A percentile compares a stretch with the other conserved stretches of the same genome.
phyloP scores from a whole-genome alignment of 1,140 invertebrate genomes.

The Drosophila repletoides region DNA sequence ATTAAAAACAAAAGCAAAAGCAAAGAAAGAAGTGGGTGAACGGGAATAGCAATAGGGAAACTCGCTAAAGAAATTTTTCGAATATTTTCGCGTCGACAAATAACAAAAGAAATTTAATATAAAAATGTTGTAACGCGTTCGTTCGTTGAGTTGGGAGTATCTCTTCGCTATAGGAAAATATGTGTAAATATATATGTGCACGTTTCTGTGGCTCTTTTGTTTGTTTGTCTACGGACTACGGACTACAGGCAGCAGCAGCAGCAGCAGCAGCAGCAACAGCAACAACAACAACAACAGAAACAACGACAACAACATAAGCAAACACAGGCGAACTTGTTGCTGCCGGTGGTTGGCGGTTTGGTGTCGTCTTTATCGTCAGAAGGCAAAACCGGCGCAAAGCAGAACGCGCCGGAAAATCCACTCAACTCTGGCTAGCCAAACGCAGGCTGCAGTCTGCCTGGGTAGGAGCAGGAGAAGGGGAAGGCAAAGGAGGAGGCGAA shows the following conservation, averaged over 20 bases:
- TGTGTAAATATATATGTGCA: constrained; percentile 31
- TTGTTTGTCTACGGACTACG: constrained; percentile 26
- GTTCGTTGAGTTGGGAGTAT: constrained; percentile 17
- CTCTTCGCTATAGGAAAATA: constrained; percentile 16
- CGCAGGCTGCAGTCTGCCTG: background rate
- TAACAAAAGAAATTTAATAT: constrained; percentile 42
- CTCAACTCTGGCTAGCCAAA: constrained; percentile 20
- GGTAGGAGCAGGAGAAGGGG: background rate
- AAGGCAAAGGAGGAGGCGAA: background rate
- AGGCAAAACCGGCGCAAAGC: constrained; percentile 55
- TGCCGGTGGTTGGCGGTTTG: constrained; percentile 35
- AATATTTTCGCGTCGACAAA: constrained; percentile 40
- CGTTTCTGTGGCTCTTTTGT: constrained; percentile 18
- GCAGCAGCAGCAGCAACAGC: background rate
- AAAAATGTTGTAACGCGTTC: constrained; percentile 39
- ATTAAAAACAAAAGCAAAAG: no score
- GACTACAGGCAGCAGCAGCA: no score
- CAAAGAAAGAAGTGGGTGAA: constrained; percentile 5
- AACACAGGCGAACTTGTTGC: constrained; percentile 56
- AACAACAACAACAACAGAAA: constrained; percentile 10
- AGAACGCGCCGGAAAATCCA: constrained; percentile 66
- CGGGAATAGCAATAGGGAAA: constrained; percentile 6
- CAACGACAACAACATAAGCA: constrained; percentile 16
- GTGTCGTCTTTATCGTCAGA: constrained; percentile 19
- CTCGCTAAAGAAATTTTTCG: constrained; percentile 27